Conservation (phyloP, 1,140 invertebrate species). For the Drosophila sucinea region DNA sequence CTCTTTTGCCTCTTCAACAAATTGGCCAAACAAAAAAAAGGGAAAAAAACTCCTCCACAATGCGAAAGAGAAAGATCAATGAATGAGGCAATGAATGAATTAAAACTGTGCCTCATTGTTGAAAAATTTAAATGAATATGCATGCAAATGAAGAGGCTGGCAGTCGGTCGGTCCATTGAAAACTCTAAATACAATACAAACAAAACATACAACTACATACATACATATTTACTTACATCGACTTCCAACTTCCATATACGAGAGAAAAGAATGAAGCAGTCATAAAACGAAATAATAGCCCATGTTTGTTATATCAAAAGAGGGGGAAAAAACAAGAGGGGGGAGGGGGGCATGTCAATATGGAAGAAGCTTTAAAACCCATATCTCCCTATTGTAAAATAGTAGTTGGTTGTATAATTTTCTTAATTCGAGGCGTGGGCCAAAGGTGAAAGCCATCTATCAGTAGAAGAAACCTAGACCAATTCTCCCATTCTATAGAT, state of each 20-base stretch:
- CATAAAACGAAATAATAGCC: constrained; percentile 43
- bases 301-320: constrained; percentile 34
- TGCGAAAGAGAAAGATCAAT: constrained; percentile 38
- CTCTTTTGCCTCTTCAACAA: not conserved
- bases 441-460: constrained; percentile 3
- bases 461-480: not conserved
- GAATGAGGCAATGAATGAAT: constrained; percentile 38
- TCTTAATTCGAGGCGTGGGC: not conserved
- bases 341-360: not conserved
- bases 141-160: constrained; percentile 60
- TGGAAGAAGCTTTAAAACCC: not conserved
- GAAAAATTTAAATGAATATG: constrained; percentile 58
- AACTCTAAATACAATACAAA: constrained; percentile 35
- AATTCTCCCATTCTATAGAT: not conserved
- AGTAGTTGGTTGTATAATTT: constrained; percentile 1
- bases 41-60: constrained; percentile 27
- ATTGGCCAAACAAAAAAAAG: constrained; percentile 8
- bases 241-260: not conserved
- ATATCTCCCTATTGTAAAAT: no score
- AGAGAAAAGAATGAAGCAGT: constrained; percentile 10
- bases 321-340: not conserved
- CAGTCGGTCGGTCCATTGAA: constrained; percentile 47
- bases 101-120: constrained; percentile 44
- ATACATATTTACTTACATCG: no score
- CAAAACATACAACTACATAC: not conserved